Evolutionary conservation across 2,797 vertebrate genomes (phyloP), one percentile per base, ranked within the genome.

Genomic region (Parambassis ranga): DNA sequence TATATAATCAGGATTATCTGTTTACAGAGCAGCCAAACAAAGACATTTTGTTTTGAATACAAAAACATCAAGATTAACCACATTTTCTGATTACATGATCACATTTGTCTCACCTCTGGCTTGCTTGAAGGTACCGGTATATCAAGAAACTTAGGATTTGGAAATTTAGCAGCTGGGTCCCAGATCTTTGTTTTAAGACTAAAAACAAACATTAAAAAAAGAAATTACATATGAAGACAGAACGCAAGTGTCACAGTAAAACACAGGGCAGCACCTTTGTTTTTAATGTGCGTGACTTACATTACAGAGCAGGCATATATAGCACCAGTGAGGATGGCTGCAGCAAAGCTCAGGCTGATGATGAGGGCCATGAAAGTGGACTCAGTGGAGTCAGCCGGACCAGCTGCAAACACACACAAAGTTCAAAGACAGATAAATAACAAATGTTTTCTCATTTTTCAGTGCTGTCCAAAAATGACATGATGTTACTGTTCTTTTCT

Each of bases 131-230:
- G 11, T 1, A n/a, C n/a, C n/a, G n/a, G n/a, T n/a, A 79, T 23
- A 10, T 15, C 0, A 13, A 59, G n/a, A 61, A 77, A 19, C 26
- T 61, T 65, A 4, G 77, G 66, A 32, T 71, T 77, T 58, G 53
- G 32, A 51, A 6, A 41, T 26, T 64, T 70, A 7, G 8, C 11
- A 26, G 65, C 13, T 32, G 1, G 11, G 38, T 85, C 77, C 80
- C 47, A 65, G 68, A 64, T 85, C 7, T 62, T 68, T 6, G 3
- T 18, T 75, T 83, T 84, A 0, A 56, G 1, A 65, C 87, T 89
- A 47, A 19, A 78, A 59, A 15, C 2, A 65, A 64, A 60, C 4
- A 52, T 28, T 68, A 8, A 39, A 24, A 30, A 31, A n/a, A 3
- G 39, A 6, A 30, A 31, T n/a, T 2, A 7, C 4, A 31, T n/a